phyloP scores from a whole-genome alignment of 1,140 invertebrate genomes.

The Nixonia krombeini region DNA sequence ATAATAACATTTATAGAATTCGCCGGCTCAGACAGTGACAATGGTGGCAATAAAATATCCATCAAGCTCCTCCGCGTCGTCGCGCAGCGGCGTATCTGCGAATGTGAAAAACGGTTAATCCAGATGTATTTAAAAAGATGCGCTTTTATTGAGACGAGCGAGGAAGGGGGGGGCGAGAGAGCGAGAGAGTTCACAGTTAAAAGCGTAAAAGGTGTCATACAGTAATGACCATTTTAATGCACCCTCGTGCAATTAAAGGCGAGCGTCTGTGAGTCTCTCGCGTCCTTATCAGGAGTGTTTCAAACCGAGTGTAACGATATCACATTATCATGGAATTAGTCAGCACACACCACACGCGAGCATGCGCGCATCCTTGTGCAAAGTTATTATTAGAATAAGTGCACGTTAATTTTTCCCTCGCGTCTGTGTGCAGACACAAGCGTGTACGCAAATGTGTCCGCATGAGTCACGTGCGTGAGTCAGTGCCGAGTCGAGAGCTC shows the following conservation, averaged over 20 bases:
- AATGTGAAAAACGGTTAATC: no score
- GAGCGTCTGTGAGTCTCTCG: conserved; percentile 4
- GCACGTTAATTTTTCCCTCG: conserved; percentile 4
- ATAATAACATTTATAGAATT: no score
- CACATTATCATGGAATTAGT: conserved; percentile 40
- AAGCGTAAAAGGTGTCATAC: conserved; percentile 24
- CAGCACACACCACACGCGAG: no score
- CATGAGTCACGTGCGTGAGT: conserved; percentile 30
- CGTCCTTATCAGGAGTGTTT: conserved; percentile 36
- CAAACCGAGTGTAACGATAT: conserved; percentile 34
- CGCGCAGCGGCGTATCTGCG: no score
- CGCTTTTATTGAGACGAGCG: no score
- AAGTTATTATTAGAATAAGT: conserved; percentile 29
- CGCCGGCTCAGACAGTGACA: no score
- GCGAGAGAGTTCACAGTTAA: no score
- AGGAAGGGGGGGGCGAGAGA: no score
- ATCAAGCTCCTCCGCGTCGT: no score
- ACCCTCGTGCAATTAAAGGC: conserved; percentile 37
- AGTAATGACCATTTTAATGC: conserved; percentile 27
- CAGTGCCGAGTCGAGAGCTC: conserved; percentile 20
- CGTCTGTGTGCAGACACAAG: not conserved
- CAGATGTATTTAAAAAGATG: no score
- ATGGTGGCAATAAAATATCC: no score
- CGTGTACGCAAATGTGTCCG: not conserved
- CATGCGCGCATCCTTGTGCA: conserved; percentile 2